A percentile compares a stretch with the other conserved stretches of the same genome.
Conservation (phyloP, 30 jellyfish, hydroid and myxozoan species). For the Aurelia aurita complex sp. Pacific region DNA sequence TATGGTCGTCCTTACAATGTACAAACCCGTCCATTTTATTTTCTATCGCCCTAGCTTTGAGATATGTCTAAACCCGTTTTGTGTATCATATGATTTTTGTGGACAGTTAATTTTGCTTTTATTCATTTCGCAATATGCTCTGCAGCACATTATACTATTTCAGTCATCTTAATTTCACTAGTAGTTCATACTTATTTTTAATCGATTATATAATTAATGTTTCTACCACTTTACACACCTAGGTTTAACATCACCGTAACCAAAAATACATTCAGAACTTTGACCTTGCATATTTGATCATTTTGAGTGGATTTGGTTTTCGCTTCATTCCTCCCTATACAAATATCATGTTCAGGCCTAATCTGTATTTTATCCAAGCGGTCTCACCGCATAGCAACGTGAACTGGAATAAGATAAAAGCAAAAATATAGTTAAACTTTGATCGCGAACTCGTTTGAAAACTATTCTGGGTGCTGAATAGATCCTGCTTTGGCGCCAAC, state of each 20-base stretch:
- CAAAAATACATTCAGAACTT: conserved; percentile 23
- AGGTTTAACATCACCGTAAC: conserved; percentile 36
- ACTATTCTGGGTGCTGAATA: neutral
- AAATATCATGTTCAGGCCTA: conserved; percentile 12
- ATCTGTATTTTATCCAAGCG: conserved; percentile 4
- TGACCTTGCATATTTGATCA: conserved; percentile 7
- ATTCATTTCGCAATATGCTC: neutral
- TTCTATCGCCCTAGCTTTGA: neutral
- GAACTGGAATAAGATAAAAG: conserved; percentile 2
- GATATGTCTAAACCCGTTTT: neutral
- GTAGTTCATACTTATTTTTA: neutral
- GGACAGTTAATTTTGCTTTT: neutral
- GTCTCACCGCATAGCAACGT: conserved; percentile 17
- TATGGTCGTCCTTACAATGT: neutral
- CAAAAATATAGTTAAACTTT: neutral
- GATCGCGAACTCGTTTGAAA: neutral
- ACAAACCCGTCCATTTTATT: neutral
- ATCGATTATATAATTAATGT: neutral
- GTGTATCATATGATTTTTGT: conserved; percentile 5
- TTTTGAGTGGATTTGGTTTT: conserved; percentile 6
- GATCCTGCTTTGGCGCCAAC: conserved; percentile 7
- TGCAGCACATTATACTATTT: neutral
- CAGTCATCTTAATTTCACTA: neutral
- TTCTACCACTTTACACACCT: neutral
- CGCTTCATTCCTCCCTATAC: conserved; percentile 10